Evolutionary conservation across 2,888 invertebrate species (phyloP).

Genomic region (Hypomecis atomaria): DNA sequence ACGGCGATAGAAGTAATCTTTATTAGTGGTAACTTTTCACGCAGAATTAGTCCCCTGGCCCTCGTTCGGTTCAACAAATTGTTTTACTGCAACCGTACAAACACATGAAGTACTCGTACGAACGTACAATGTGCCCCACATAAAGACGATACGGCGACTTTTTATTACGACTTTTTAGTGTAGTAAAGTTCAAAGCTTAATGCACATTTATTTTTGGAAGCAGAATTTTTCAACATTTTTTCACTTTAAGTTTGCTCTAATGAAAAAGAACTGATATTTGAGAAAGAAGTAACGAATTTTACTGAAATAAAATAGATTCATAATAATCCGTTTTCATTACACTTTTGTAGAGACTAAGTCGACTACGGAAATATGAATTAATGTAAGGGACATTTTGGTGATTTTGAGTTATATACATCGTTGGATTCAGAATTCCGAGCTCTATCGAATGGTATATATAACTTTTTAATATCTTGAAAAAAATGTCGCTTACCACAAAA

Average conservation of each 20-base stretch:
- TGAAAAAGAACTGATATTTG: background rate
- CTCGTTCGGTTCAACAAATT: constrained; percentile 58
- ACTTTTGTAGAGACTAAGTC: too few relatives aligned
- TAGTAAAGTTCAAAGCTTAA: constrained; percentile 1
- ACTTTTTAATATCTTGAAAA: too few relatives aligned
- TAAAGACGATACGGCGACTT: constrained; percentile 31
- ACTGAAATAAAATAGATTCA: too few relatives aligned
- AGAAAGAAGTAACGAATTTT: too few relatives aligned
- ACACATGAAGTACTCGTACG: constrained; percentile 34
- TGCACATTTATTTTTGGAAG: background rate
- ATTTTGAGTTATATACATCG: too few relatives aligned
- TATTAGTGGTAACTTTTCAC: constrained; percentile 64
- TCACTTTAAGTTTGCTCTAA: constrained; percentile 4
- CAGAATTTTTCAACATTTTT: background rate
- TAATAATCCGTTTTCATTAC: too few relatives aligned
- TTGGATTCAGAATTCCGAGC: too few relatives aligned
- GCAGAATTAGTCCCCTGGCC: constrained; percentile 56
- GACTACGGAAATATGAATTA: too few relatives aligned
- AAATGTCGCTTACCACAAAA: too few relatives aligned
- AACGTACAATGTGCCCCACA: constrained; percentile 34
- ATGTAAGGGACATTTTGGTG: too few relatives aligned
- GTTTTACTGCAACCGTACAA: constrained; percentile 51
- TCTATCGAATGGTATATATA: too few relatives aligned
- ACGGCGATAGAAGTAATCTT: constrained; percentile 52
- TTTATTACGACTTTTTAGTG: constrained; percentile 11